phyloP scores from a whole-genome alignment of 2,113 vertebrate genomes.

The Pleuronectes platessa region DNA sequence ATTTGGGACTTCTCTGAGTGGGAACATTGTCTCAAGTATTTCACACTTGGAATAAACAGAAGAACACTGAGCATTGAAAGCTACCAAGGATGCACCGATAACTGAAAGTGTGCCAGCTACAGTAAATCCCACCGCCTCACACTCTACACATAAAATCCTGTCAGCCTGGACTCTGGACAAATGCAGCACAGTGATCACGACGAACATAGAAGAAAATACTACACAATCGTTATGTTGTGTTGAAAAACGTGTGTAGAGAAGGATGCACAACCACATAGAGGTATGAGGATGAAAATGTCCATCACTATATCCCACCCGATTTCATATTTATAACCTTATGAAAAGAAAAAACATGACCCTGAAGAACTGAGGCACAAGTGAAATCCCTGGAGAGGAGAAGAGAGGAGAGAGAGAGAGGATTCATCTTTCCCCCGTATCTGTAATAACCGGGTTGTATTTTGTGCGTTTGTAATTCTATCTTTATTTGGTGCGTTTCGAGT shows the following conservation, averaged over 20 bases:
- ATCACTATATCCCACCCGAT: background rate
- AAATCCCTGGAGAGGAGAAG: conserved; percentile 1
- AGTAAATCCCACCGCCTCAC: background rate
- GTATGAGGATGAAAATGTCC: background rate
- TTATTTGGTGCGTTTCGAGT: conserved; percentile 1
- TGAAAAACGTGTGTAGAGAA: background rate
- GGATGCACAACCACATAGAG: background rate
- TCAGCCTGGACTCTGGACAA: background rate
- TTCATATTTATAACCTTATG: conserved; percentile 29
- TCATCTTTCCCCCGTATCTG: background rate
- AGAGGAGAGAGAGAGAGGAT: background rate
- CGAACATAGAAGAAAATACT: background rate
- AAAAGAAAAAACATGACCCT: conserved; percentile 25
- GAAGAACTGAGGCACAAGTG: conserved; percentile 28
- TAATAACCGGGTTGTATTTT: conserved; percentile 15
- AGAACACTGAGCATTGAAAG: background rate
- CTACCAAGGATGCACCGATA: conserved; percentile 10
- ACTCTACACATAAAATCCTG: background rate
- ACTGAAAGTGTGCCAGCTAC: background rate
- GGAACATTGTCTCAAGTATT: background rate
- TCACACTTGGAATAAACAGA: background rate
- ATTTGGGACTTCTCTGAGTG: too few relatives aligned
- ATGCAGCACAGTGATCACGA: too few relatives aligned
- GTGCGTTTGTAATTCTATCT: background rate
- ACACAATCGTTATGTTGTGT: background rate